Percentiles rank a stretch among this genome's conserved stretches.
These are phyloP conservation scores for Eupsilia transversa DNA, from an alignment of 2,888 invertebrate species.

Conservation along the genomic window DNA sequence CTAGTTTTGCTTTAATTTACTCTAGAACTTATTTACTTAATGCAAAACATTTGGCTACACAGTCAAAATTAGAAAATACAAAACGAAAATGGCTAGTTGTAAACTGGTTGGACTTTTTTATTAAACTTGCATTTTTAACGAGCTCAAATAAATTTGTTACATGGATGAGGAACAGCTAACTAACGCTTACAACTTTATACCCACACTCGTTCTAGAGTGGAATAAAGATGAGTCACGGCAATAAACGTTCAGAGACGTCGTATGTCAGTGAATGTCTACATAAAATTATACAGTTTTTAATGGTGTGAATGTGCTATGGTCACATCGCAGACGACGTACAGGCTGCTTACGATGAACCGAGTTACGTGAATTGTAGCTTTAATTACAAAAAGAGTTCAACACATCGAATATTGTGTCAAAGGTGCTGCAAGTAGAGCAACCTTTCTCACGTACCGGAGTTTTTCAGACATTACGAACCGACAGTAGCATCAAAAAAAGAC, in stretches of 20 bases:
- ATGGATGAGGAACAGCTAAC: conserved; percentile 57
- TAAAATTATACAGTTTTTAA: conserved; percentile 78
- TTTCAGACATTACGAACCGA: conserved; percentile 57
- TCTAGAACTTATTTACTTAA: conserved; percentile 5
- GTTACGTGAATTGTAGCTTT: conserved; percentile 76
- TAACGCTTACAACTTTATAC: conserved; percentile 55
- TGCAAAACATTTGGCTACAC: conserved; percentile 2
- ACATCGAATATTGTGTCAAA: conserved; percentile 81
- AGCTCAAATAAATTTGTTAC: conserved; percentile 54
- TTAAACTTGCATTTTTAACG: conserved; percentile 51
- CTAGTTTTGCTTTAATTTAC: conserved; percentile 30
- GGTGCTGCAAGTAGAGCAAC: conserved; percentile 73
- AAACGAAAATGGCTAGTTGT: conserved; percentile 37
- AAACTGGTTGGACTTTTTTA: conserved; percentile 53
- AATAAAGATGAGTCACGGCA: conserved; percentile 77
- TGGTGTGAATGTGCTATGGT: conserved; percentile 78
- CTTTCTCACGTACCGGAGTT: conserved; percentile 77
- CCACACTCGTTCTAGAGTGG: conserved; percentile 59
- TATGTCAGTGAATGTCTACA: conserved; percentile 63
- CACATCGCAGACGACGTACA: conserved; percentile 69
- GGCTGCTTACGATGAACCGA: conserved; percentile 63
- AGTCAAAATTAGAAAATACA: conserved; percentile 34
- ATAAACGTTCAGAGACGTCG: conserved; percentile 67
- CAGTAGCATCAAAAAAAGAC: conserved; percentile 53
- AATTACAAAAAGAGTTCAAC: conserved; percentile 80